Conservation (phyloP, 2,888 invertebrate species). For the Machimus rusticus region DNA sequence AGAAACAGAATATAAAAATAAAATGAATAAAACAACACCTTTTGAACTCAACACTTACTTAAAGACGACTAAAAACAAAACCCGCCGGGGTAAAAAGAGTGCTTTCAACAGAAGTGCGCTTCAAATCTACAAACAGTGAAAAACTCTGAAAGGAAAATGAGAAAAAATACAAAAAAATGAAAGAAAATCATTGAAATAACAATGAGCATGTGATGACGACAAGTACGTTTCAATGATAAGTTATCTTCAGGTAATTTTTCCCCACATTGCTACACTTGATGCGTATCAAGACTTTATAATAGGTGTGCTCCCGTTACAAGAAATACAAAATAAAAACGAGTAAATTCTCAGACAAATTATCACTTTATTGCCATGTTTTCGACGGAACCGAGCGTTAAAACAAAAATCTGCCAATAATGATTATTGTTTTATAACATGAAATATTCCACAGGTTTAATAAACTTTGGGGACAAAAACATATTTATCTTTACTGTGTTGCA, state of each 20-base stretch:
- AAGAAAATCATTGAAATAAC: neutral
- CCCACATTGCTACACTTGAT: neutral
- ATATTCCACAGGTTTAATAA: neutral
- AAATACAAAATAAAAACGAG: neutral
- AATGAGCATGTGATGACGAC: neutral
- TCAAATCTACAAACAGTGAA: neutral
- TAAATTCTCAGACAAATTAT: neutral
- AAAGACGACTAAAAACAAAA: slow-evolving; percentile 1
- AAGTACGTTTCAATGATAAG: neutral
- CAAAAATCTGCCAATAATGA: neutral
- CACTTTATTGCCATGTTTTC: neutral
- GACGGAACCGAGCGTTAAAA: neutral
- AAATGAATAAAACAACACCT: neutral
- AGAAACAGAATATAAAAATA: neutral
- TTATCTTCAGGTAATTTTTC: neutral
- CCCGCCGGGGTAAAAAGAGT: neutral
- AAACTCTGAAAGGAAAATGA: slow-evolving; percentile 22
- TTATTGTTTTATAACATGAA: neutral
- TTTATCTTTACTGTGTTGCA: neutral
- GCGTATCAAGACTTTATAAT: neutral
- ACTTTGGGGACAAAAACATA: neutral
- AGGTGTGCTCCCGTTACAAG: neutral
- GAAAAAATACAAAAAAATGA: neutral
- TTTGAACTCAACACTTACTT: slow-evolving; percentile 1
- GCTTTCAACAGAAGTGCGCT: neutral